These are phyloP conservation scores for Cryptophagus acutangulus DNA, from an alignment of 2,888 invertebrate species.

Conservation along the genomic window DNA sequence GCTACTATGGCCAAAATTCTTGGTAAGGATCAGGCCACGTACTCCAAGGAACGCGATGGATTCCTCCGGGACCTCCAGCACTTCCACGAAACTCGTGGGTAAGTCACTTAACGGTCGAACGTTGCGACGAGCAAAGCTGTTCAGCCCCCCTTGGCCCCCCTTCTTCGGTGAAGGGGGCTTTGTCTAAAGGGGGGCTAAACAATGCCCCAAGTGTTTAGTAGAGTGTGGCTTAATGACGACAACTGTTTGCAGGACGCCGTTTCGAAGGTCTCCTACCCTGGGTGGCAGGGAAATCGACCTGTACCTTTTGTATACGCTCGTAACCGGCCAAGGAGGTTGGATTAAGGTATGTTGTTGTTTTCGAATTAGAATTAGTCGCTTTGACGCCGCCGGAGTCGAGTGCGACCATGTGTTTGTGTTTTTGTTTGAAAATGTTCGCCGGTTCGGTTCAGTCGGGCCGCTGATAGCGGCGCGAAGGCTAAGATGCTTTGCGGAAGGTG, in stretches of 20 bases:
- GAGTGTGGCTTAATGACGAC: too few relatives aligned
- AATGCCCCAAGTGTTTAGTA: too few relatives aligned
- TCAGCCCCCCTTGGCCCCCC: too few relatives aligned
- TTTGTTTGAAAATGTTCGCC: conserved; percentile 5
- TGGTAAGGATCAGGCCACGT: conserved; percentile 68
- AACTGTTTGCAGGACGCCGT: conserved; percentile 57
- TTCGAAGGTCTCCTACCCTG: conserved; percentile 65
- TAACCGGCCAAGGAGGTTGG: conserved; percentile 90
- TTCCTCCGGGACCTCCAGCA: conserved; percentile 82
- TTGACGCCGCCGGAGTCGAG: too few relatives aligned
- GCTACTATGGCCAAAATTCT: conserved; percentile 59
- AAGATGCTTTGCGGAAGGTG: conserved; percentile 35
- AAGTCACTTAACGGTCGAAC: conserved; percentile 48
- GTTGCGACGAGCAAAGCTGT: too few relatives aligned
- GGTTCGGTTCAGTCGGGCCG: background rate
- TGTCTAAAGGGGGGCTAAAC: too few relatives aligned
- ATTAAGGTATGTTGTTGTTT: conserved; percentile 82
- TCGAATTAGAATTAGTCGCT: too few relatives aligned
- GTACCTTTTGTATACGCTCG: conserved; percentile 84
- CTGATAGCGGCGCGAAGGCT: conserved; percentile 4
- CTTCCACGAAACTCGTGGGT: conserved; percentile 91
- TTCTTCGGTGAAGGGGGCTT: too few relatives aligned
- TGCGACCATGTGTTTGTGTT: conserved; percentile 9
- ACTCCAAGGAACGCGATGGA: conserved; percentile 70
- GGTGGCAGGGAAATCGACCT: conserved; percentile 91